Percentiles rank a stretch among this genome's conserved stretches.
phyloP scores from a whole-genome alignment of 2,113 vertebrate species.

The Cyanistes caeruleus region DNA sequence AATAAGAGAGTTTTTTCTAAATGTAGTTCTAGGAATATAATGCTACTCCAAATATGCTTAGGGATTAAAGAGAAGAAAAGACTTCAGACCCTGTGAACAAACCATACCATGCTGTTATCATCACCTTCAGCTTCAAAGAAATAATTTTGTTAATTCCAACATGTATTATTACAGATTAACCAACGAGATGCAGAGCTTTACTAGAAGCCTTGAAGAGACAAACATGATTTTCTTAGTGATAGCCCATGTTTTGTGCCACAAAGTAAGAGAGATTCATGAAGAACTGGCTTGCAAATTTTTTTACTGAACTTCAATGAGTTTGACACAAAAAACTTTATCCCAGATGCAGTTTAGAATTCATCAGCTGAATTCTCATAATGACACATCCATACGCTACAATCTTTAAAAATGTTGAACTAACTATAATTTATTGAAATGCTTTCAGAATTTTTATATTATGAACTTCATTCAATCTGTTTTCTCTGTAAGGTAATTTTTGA shows the following conservation, averaged over 20 bases:
- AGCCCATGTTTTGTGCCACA: background rate
- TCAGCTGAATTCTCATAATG: background rate
- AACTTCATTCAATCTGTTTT: slow-evolving; percentile 12
- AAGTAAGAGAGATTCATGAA: background rate
- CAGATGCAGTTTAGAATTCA: background rate
- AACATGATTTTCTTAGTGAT: background rate
- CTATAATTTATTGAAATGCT: slow-evolving; percentile 1
- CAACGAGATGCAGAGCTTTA: background rate
- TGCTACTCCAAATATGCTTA: background rate
- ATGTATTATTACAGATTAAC: background rate
- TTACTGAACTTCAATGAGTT: background rate
- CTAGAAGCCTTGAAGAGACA: background rate
- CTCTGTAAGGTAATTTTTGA: background rate
- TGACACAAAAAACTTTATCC: background rate
- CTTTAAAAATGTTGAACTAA: slow-evolving; percentile 21
- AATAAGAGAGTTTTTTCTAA: background rate
- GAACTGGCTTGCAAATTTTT: background rate
- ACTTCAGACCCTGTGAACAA: background rate
- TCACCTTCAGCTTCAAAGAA: background rate
- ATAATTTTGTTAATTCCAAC: background rate
- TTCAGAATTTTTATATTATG: slow-evolving; percentile 43
- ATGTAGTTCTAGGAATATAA: background rate
- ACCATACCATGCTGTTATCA: background rate
- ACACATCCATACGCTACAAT: background rate
- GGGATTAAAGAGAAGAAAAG: background rate